Percentiles rank a stretch among this genome's conserved stretches.
Evolutionary conservation across 2,888 invertebrate genomes (phyloP).

Genomic region (Rhingia rostrata): DNA sequence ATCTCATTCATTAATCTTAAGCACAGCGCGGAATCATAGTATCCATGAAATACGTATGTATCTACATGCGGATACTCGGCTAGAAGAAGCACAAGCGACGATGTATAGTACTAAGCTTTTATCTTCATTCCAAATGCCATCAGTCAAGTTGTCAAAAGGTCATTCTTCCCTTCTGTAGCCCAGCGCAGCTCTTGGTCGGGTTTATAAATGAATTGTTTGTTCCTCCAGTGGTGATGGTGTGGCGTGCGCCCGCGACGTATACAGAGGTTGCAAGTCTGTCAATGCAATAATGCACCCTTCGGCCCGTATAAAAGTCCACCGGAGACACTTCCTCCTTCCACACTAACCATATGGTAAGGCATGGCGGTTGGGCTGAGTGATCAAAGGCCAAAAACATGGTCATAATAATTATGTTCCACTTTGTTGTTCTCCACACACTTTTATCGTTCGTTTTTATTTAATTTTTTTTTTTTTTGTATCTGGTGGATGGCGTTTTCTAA

Average conservation of each 20-base stretch:
- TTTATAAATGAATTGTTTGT: slow-evolving; percentile 58
- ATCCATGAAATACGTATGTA: background rate
- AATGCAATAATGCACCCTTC: slow-evolving; percentile 16
- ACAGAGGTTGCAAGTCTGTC: slow-evolving; percentile 54
- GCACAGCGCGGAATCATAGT: slow-evolving; percentile 7
- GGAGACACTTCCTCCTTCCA: slow-evolving; percentile 46
- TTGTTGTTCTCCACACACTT: slow-evolving; percentile 40
- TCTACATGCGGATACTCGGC: background rate
- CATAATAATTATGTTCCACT: slow-evolving; percentile 62
- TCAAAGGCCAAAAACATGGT: slow-evolving; percentile 63
- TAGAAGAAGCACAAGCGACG: background rate
- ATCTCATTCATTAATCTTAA: slow-evolving; percentile 61
- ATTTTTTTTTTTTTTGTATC: background rate
- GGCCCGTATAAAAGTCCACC: slow-evolving; percentile 1
- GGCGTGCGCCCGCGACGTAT: slow-evolving; percentile 10
- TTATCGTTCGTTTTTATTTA: slow-evolving; percentile 18
- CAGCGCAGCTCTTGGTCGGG: slow-evolving; percentile 10
- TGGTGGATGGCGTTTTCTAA: slow-evolving; percentile 9
- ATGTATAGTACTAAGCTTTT: slow-evolving; percentile 25
- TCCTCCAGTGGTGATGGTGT: slow-evolving; percentile 9
- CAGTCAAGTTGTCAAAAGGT: slow-evolving; percentile 72
- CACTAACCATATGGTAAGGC: slow-evolving; percentile 4
- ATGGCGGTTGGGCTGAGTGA: slow-evolving; percentile 22
- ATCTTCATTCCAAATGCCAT: slow-evolving; percentile 67
- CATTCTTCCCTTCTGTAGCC: slow-evolving; percentile 28